Conservation (phyloP, 2,113 vertebrate species). For the Spea multiplicata region DNA sequence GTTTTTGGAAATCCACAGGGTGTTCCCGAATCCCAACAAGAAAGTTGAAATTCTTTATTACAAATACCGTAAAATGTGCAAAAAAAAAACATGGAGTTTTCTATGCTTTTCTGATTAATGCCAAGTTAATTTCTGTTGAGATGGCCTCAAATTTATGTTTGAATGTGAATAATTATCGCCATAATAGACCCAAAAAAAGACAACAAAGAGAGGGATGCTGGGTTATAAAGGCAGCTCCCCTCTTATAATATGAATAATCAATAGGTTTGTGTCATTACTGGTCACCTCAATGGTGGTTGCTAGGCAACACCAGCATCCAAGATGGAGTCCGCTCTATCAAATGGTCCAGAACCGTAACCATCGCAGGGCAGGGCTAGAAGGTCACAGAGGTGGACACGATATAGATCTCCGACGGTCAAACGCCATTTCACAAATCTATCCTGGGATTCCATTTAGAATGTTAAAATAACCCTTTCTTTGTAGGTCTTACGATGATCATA, state of each 20-base stretch:
- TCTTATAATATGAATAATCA: slow-evolving; percentile 60
- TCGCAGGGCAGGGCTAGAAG: slow-evolving; percentile 60
- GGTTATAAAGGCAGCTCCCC: slow-evolving; percentile 34
- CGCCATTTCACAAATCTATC: background rate
- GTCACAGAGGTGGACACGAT: background rate
- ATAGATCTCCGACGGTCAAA: background rate
- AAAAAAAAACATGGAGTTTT: no score
- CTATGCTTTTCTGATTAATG: no score
- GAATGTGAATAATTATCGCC: background rate
- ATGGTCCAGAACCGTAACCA: slow-evolving; percentile 68
- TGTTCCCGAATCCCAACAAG: no score
- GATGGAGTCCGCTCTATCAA: slow-evolving; percentile 69
- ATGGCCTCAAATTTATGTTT: background rate
- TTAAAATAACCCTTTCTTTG: background rate
- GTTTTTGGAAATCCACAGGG: background rate
- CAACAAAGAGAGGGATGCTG: slow-evolving; percentile 7
- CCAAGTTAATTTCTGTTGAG: no score
- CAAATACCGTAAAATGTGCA: no score
- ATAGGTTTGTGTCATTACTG: slow-evolving; percentile 75
- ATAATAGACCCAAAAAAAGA: slow-evolving; percentile 21
- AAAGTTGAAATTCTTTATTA: no score
- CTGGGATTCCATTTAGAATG: background rate
- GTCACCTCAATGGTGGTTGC: slow-evolving; percentile 76
- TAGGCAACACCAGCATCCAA: slow-evolving; percentile 78
- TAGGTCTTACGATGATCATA: no score